Evolutionary conservation across 2,888 invertebrate species (phyloP).

Genomic region (Drosophila phalerata): DNA sequence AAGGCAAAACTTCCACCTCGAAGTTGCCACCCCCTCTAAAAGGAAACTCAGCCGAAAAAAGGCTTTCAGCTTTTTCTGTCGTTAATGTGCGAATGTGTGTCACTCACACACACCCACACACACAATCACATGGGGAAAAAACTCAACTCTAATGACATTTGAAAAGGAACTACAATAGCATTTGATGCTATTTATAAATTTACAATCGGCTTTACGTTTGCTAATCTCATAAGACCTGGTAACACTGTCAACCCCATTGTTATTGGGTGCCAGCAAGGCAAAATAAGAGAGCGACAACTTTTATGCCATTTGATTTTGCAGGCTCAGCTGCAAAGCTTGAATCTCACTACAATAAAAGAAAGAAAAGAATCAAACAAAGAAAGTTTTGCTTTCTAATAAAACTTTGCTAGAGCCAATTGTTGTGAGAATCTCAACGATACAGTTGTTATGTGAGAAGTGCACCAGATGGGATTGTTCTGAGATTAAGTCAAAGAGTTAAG

Average conservation of each 20-base stretch:
- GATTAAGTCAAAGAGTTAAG: conserved; percentile 32
- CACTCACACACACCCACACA: conserved; percentile 1
- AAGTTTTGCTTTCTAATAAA: conserved; percentile 74
- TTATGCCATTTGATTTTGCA: conserved; percentile 70
- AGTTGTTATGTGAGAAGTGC: conserved; percentile 51
- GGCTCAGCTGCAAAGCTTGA: conserved; percentile 50
- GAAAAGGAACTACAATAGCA: conserved; percentile 55
- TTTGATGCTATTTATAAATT: conserved; percentile 78
- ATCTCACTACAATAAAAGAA: conserved; percentile 3
- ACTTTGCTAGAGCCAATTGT: conserved; percentile 53
- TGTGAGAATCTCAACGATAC: conserved; percentile 43
- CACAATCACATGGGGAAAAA: conserved; percentile 3
- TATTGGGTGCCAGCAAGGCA: conserved; percentile 42
- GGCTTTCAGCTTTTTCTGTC: conserved; percentile 36
- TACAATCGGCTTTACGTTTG: conserved; percentile 68
- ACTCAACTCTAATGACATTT: conserved; percentile 62
- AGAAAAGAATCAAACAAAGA: conserved; percentile 57
- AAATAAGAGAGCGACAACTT: conserved; percentile 38
- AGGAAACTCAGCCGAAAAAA: conserved; percentile 19
- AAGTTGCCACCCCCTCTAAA: conserved; percentile 9
- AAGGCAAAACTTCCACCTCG: conserved; percentile 16
- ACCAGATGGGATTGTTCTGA: conserved; percentile 52
- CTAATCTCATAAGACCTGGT: conserved; percentile 75
- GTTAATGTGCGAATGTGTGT: conserved; percentile 52
- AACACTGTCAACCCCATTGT: conserved; percentile 58